Evolutionary conservation across 1,140 invertebrate genomes (phyloP), one percentile per base, ranked within the genome.

Genomic region (Fopius arisanus): DNA sequence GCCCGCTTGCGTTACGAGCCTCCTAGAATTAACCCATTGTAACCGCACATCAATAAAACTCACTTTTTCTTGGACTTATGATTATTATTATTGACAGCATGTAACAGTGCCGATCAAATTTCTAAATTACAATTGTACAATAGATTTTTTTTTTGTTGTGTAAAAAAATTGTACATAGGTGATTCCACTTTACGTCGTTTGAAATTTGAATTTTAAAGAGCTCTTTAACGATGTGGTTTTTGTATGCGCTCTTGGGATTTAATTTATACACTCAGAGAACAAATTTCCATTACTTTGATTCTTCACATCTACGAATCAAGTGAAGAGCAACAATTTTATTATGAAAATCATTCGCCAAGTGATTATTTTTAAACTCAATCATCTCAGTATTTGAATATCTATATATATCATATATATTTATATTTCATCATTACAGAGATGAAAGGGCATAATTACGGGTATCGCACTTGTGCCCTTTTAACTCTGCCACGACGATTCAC

Each of bases 111-210:
- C 75, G 70, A 78, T 81, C 69, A 72, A 65, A 67, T 78, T 74
- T 75, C 67, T 83, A 80, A 78, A 82, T 84, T 83, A 85, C 82
- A 84, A 81, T 81, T 83, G 78, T 83, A 85, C 82, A 85, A 78
- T 79, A 67, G 19, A 51, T 48, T 48, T n/a, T 72, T 72, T 31
- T 59, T 14, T 51, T 67, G 69, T 72, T 77, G 75, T 82, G 75
- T 78, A 84, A 83, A 72, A 81, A 81, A 83, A 80, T 84, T 80
- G 73, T 83, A 83, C 81, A 82, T 69, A 75, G 59, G 48, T 75
- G 37, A 67, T 71, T 71, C 66, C 19, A 54, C 19, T 54, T 41
- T 67, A 28, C 23, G 21, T 72, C 29, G 28, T 62, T 72, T 72
- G 14, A 31, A 33, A 65, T 65, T 21, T 12, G 29, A 72, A 43